Percentiles rank a stretch among this genome's conserved stretches.
phyloP scores from a whole-genome alignment of 2,888 invertebrate genomes.

The Polia nebulosa region DNA sequence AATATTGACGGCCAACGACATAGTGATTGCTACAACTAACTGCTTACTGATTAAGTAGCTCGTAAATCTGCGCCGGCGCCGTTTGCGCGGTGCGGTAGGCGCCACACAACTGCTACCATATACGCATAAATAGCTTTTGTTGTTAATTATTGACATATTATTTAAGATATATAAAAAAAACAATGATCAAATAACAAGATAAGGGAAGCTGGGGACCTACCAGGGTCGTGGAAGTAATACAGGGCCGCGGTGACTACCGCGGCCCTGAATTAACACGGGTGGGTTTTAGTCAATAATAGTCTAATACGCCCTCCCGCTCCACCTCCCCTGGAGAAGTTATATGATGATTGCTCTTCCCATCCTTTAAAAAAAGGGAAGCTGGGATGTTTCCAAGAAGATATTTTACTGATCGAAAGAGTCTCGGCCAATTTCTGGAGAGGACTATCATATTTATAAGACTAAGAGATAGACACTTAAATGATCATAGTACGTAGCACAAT shows the following conservation, averaged over 20 bases:
- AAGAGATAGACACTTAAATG: not conserved
- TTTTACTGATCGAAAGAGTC: not conserved
- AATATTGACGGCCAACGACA: constrained; percentile 26
- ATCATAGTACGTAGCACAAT: too few relatives aligned
- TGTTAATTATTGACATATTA: not conserved
- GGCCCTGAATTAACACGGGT: too few relatives aligned
- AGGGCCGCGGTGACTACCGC: too few relatives aligned
- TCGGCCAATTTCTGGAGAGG: not conserved
- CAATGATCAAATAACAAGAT: too few relatives aligned
- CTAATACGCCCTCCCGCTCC: too few relatives aligned
- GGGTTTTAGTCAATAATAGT: too few relatives aligned
- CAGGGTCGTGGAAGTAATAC: too few relatives aligned
- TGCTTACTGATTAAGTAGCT: constrained; percentile 47
- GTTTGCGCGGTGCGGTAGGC: constrained; percentile 40
- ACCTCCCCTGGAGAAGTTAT: too few relatives aligned
- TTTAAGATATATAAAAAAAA: too few relatives aligned
- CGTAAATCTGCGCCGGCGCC: constrained; percentile 46
- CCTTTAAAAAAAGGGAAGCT: too few relatives aligned
- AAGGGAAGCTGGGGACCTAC: not conserved
- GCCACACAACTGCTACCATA: constrained; percentile 28
- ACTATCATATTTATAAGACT: not conserved
- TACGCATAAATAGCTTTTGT: not conserved
- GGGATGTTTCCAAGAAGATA: not conserved
- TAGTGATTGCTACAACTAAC: constrained; percentile 29
- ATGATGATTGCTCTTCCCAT: too few relatives aligned